Evolutionary conservation across 92 coral and sea anemone species (phyloP).

Genomic region (Desmophyllum pertusum): DNA sequence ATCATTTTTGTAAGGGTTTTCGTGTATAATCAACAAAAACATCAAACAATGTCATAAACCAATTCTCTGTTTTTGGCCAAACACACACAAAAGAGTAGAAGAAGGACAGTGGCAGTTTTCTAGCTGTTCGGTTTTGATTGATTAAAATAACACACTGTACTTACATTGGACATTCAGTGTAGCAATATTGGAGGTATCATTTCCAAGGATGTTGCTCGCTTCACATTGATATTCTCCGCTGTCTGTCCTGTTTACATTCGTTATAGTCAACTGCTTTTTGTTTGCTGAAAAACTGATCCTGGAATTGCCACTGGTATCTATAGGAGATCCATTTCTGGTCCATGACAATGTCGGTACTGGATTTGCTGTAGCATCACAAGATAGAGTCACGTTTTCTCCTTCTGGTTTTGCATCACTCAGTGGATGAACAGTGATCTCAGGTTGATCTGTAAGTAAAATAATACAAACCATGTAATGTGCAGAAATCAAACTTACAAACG

Average conservation of each 20-base stretch:
- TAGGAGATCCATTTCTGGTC: not conserved
- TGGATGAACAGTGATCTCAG: not conserved
- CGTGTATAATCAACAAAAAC: no score
- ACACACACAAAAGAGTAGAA: no score
- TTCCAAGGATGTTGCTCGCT: not conserved
- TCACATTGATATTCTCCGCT: not conserved
- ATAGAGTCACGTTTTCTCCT: not conserved
- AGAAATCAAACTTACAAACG: no score
- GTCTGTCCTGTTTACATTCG: not conserved
- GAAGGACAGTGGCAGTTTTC: no score
- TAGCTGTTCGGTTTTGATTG: no score
- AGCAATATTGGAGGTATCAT: not conserved
- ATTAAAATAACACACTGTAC: no score
- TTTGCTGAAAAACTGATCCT: not conserved
- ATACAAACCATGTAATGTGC: no score
- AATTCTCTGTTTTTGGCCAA: no score
- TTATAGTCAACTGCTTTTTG: not conserved
- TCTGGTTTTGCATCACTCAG: not conserved
- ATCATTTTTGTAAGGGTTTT: no score
- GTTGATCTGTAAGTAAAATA: not conserved
- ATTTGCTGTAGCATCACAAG: not conserved
- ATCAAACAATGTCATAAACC: no score
- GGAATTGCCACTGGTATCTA: not conserved
- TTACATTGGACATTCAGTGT: not conserved
- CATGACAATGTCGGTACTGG: not conserved